Evolutionary conservation across 2,888 invertebrate genomes (phyloP), one percentile per base, ranked within the genome.

Genomic region (Eristalinus sepulchralis): DNA sequence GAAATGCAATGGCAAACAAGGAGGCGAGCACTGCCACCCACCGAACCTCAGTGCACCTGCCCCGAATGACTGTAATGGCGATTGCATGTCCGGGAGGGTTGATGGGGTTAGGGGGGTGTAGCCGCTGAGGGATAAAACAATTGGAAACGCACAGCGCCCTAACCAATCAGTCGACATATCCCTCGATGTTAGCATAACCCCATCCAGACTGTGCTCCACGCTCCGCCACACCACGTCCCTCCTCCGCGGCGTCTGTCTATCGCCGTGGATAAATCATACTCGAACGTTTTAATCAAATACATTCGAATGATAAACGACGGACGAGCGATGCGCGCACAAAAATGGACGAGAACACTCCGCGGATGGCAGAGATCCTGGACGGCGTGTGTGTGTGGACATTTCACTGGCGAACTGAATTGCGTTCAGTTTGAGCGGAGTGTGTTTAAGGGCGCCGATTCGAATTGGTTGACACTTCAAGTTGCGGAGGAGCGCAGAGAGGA

Each of bases 121-220:
- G 39, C 39, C 13, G 72, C 6, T 36, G 63, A 57, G 22, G 36
- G 47, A 64, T 59, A 55, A 72, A 82, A 86, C 82, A 78, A 82
- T 86, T 70, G 70, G 72, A 82, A 71, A 82, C 85, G 82, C 82
- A 81, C 57, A 71, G 79, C 60, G 64, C 81, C 62, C 57, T 22
- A 47, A 82, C 85, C 85, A 86, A 78, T 85, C 84, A 85, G 71
- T 82, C 60, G 27, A 67, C 77, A 71, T 77, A 75, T 83, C 57
- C 53, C 34, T 20, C 62, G 68, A 77, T 75, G 77, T 78, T 86
- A 70, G 81, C 76, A 10, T 67, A 76, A 71, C 68, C 75, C 79
- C 64, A 36, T 60, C 2, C 64, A 59, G 33, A 73, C 20, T 64
- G 24, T 13, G 13, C 36, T 10, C n/a, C 64, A 39, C 53, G 27